Conservation (phyloP, 1,140 invertebrate genomes). For the Micrasema minimum region DNA sequence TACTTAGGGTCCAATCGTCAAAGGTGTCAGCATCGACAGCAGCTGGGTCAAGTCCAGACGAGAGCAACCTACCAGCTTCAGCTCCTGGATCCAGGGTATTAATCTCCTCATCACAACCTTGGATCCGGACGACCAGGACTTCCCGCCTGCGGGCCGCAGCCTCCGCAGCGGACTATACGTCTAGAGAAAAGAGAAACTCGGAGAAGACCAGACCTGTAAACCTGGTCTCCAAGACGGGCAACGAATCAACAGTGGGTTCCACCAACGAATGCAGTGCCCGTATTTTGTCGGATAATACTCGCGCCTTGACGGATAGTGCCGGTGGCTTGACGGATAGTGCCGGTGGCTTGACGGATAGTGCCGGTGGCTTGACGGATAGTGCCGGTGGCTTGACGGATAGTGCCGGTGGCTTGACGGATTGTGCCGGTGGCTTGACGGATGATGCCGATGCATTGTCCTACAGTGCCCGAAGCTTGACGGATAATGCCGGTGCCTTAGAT, state of each 20-base stretch:
- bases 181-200: constrained; percentile 32
- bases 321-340: too few species aligned
- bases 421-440: too few species aligned
- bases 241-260: neutral
- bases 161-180: constrained; percentile 56
- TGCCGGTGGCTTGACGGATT: too few species aligned
- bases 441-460: too few species aligned
- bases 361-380: too few species aligned
- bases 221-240: neutral
- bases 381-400: too few species aligned
- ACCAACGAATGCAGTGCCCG: too few species aligned
- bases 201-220: neutral
- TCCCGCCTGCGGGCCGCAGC: constrained; percentile 76
- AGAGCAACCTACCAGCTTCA: neutral
- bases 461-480: too few species aligned
- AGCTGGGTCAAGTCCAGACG: neutral
- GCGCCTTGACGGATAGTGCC: too few species aligned
- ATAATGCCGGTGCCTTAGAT: too few species aligned
- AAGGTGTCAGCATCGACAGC: constrained; percentile 8
- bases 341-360: too few species aligned
- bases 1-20: constrained; percentile 22
- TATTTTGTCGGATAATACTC: too few species aligned
- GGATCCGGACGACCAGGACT: constrained; percentile 76
- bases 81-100: constrained; percentile 57
- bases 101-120: constrained; percentile 48